Conservation (phyloP, 2,888 invertebrate genomes). For the Latrodectus elegans region DNA sequence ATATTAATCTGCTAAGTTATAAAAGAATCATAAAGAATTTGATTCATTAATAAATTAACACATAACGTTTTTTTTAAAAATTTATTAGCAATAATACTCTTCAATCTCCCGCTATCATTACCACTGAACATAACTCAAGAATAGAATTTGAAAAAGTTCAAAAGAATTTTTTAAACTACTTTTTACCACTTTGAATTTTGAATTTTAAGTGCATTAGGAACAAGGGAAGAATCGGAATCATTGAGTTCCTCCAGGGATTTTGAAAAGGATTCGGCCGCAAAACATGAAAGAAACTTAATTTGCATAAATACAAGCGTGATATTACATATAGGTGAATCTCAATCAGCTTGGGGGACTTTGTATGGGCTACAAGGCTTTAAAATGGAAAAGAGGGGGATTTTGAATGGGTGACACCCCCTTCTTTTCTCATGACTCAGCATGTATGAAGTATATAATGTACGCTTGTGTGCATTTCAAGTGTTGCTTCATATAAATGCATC, state of each 20-base stretch:
- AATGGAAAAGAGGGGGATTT: background rate
- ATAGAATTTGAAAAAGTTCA: too few species aligned
- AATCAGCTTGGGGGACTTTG: conserved; percentile 17
- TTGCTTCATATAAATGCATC: too few species aligned
- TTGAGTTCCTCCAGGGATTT: background rate
- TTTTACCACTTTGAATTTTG: background rate
- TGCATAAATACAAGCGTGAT: conserved; percentile 9
- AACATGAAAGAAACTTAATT: conserved; percentile 26
- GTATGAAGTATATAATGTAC: too few species aligned
- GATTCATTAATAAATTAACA: too few species aligned
- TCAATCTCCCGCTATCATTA: too few species aligned
- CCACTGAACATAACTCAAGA: too few species aligned
- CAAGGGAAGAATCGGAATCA: background rate
- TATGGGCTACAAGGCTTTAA: background rate
- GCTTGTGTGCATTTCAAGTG: too few species aligned
- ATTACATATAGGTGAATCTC: conserved; percentile 29
- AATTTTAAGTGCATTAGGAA: background rate
- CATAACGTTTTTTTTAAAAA: too few species aligned
- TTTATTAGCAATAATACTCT: too few species aligned
- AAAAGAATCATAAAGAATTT: too few species aligned
- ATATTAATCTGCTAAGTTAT: too few species aligned
- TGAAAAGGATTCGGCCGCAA: background rate
- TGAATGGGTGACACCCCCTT: background rate
- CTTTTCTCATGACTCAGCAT: background rate
- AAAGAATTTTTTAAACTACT: too few species aligned